phyloP scores from a whole-genome alignment of 1,140 invertebrate genomes.

The Euura saliciscinereae region DNA sequence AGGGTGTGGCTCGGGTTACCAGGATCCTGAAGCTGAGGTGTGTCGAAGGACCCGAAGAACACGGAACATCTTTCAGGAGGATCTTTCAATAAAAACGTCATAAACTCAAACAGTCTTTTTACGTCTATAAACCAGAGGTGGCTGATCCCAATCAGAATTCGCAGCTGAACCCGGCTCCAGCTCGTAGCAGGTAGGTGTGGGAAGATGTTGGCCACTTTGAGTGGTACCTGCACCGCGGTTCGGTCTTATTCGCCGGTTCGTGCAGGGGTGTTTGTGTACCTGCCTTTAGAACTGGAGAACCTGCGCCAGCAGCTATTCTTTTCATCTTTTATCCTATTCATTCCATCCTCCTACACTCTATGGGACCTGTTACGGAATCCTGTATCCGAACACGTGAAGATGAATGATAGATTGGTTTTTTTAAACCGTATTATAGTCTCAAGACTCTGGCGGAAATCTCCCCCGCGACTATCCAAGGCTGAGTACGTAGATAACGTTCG shows the following conservation, averaged over 20 bases:
- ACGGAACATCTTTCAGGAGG: background rate
- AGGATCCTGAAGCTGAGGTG: background rate
- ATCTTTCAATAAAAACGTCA: conserved; percentile 30
- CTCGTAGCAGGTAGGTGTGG: conserved; percentile 31
- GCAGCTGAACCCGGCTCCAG: conserved; percentile 10
- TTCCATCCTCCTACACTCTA: conserved; percentile 11
- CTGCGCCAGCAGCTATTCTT: conserved; percentile 7
- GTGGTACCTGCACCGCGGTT: conserved; percentile 14
- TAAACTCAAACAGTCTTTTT: conserved; percentile 20
- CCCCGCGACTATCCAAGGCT: no score
- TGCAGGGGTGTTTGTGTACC: conserved; percentile 4
- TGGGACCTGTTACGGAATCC: conserved; percentile 29
- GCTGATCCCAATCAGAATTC: conserved; percentile 28
- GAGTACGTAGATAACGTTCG: no score
- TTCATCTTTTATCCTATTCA: conserved; percentile 11
- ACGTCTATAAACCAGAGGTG: background rate
- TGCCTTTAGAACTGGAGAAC: conserved; percentile 1
- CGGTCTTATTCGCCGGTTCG: background rate
- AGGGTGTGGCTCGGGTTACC: background rate
- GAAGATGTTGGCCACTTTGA: conserved; percentile 38
- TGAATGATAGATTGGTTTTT: conserved; percentile 23
- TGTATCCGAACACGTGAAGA: conserved; percentile 17
- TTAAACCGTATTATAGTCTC: conserved; percentile 5
- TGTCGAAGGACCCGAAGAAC: background rate
- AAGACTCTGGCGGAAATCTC: background rate